Evolutionary conservation across 2,888 invertebrate species (phyloP).

Genomic region (Pinctada fucata): DNA sequence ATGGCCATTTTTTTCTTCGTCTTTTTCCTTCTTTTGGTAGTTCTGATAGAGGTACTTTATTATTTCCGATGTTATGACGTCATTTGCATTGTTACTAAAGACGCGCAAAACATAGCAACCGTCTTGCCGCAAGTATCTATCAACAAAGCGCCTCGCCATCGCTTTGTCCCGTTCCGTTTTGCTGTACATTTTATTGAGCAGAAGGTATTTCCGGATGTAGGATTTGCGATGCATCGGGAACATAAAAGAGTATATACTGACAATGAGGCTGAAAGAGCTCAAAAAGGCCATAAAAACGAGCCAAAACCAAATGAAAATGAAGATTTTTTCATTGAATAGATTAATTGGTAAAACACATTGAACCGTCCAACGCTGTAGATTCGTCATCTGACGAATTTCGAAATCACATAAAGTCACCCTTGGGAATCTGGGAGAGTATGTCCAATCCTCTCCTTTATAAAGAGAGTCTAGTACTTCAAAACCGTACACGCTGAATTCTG

Average conservation of each 20-base stretch:
- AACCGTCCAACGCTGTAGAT: slow-evolving; percentile 69
- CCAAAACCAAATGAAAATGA: slow-evolving; percentile 73
- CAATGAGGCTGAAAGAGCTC: slow-evolving; percentile 56
- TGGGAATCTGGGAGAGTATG: slow-evolving; percentile 65
- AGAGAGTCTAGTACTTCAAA: slow-evolving; percentile 62
- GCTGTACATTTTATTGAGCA: slow-evolving; percentile 49
- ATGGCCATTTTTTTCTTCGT: slow-evolving; percentile 15
- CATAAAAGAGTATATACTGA: slow-evolving; percentile 63
- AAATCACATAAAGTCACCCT: slow-evolving; percentile 71
- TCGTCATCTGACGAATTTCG: slow-evolving; percentile 67
- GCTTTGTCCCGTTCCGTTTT: slow-evolving; percentile 49
- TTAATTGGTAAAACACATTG: slow-evolving; percentile 72
- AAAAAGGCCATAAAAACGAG: slow-evolving; percentile 60
- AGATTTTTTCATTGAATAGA: slow-evolving; percentile 71
- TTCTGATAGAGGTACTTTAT: slow-evolving; percentile 58
- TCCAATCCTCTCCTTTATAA: slow-evolving; percentile 55
- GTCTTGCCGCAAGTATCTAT: slow-evolving; percentile 63
- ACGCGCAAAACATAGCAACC: slow-evolving; percentile 66
- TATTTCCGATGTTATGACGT: slow-evolving; percentile 60
- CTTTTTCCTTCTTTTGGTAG: slow-evolving; percentile 36
- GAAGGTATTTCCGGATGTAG: slow-evolving; percentile 68
- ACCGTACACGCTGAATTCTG: slow-evolving; percentile 67
- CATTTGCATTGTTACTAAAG: slow-evolving; percentile 63
- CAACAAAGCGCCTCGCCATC: slow-evolving; percentile 58
- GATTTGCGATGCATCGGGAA: slow-evolving; percentile 61